phyloP scores from a whole-genome alignment of 2,888 invertebrate genomes.

The Andrena praecox region DNA sequence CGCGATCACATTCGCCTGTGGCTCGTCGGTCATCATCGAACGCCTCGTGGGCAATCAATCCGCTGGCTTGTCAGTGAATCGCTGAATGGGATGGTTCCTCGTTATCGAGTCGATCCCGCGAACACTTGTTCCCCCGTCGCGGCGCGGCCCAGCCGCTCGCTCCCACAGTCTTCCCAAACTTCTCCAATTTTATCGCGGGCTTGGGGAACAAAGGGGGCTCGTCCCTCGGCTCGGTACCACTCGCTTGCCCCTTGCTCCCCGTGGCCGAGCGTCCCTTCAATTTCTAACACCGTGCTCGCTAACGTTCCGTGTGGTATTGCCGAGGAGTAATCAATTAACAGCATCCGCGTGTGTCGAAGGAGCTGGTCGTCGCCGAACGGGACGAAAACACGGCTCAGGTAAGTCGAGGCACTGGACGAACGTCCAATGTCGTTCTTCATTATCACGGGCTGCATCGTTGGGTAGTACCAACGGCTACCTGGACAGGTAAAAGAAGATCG shows the following conservation, averaged over 20 bases:
- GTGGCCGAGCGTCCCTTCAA: neutral
- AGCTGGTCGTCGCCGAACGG: slow-evolving; percentile 5
- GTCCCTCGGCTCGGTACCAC: neutral
- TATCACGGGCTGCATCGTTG: slow-evolving; percentile 31
- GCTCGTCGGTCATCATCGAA: slow-evolving; percentile 49
- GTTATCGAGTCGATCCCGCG: slow-evolving; percentile 40
- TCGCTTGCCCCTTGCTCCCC: neutral
- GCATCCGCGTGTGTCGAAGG: slow-evolving; percentile 66
- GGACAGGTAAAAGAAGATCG: slow-evolving; percentile 39
- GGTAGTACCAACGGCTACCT: slow-evolving; percentile 2
- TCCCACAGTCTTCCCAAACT: slow-evolving; percentile 18
- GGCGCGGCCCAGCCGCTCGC: neutral
- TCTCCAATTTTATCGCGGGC: neutral
- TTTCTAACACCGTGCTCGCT: slow-evolving; percentile 19
- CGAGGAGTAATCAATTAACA: slow-evolving; percentile 75
- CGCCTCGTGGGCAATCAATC: slow-evolving; percentile 54
- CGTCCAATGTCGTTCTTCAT: slow-evolving; percentile 25
- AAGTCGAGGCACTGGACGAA: slow-evolving; percentile 51
- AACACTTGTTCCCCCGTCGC: slow-evolving; percentile 19
- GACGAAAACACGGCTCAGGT: slow-evolving; percentile 48
- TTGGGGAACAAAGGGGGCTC: neutral
- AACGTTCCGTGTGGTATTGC: slow-evolving; percentile 52
- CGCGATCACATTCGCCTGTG: slow-evolving; percentile 56
- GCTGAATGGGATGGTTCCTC: slow-evolving; percentile 32
- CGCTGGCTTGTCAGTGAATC: slow-evolving; percentile 31